Evolutionary conservation across 2,113 vertebrate species (phyloP), one percentile per base, ranked within the genome.

Genomic region (Thunnus thynnus): DNA sequence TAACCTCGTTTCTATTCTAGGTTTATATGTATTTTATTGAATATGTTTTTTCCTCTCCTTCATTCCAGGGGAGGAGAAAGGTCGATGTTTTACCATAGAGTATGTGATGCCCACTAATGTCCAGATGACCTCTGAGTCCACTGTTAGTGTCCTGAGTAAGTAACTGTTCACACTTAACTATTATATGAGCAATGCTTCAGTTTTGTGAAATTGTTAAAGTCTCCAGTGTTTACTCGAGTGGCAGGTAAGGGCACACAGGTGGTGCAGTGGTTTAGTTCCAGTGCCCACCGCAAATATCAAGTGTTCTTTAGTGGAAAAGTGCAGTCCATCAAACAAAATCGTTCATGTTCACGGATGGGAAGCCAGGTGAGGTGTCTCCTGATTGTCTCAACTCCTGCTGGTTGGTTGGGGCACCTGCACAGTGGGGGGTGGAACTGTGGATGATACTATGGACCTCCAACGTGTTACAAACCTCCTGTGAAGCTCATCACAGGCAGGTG

Each of bases 1-100:
- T 2, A 51, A 60, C 30, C 10, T 16, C 7, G 32, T 17, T 47
- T 48, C 14, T 6, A 14, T 16, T 61, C 11, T 11, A 52, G 3
- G 58, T 67, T 50, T 2, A 13, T 71, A 1, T 76, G 32, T 36
- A 18, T 48, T 20, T 5, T 14, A 48, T 11, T 72, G 5, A 72
- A 14, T 68, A 46, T 27, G 13, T 66, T 30, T 52, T 1, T 27
- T 25, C 1, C 2, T 76, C 14, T 71, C 9, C 12, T 81, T 83
- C 91, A 60, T 89, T 91, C 17, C 88, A 99, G 98, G 98, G n/a
- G 97, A 98, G 16, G 97, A 98, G 88, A 96, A 94, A 10, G 98
- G 97, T 1, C 95, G 96, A 41, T 99, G 98, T 89, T 99, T 99
- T 93, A 98, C 97, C 58, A 99, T 99, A 1, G 97, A 99, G 36